Percentiles rank a stretch among this genome's conserved stretches.
Evolutionary conservation across 30 jellyfish, hydroid and myxozoan species (phyloP).

Genomic region (Aurelia aurita): DNA sequence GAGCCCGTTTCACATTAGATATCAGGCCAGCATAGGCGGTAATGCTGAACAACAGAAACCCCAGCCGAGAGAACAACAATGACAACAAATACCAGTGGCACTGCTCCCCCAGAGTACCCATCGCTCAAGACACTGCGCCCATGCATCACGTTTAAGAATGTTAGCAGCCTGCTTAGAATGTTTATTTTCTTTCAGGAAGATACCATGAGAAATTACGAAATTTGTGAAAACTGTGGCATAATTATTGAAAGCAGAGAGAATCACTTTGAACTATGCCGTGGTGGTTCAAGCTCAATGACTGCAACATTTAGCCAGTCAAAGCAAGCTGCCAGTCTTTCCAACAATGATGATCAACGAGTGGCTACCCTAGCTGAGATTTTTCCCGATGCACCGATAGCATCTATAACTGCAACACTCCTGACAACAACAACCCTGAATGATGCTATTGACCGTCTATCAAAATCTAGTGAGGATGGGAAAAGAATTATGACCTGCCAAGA

Average conservation of each 20-base stretch:
- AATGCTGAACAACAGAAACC: too few relatives aligned
- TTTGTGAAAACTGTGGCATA: not conserved
- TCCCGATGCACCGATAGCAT: conserved; percentile 17
- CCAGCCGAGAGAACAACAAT: too few relatives aligned
- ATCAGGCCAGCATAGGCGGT: too few relatives aligned
- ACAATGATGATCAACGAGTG: conserved; percentile 16
- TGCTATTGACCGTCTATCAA: conserved; percentile 34
- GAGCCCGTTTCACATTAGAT: too few relatives aligned
- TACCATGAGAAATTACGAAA: not conserved
- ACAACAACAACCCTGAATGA: conserved; percentile 29
- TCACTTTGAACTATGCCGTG: not conserved
- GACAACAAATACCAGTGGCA: too few relatives aligned
- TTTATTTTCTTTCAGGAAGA: not conserved
- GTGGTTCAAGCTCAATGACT: conserved; percentile 18
- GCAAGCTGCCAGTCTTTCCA: not conserved
- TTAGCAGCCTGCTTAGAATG: not conserved
- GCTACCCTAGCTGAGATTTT: conserved; percentile 23
- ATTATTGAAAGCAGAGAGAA: not conserved
- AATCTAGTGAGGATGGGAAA: conserved; percentile 9
- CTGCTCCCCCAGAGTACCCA: too few relatives aligned
- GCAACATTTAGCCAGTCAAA: too few relatives aligned
- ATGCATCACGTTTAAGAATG: too few relatives aligned
- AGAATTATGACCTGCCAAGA: conserved; percentile 31
- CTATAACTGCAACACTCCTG: conserved; percentile 37
- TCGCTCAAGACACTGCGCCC: too few relatives aligned